Conservation (phyloP, 2,113 vertebrate species). For the Macrotis lagotis region DNA sequence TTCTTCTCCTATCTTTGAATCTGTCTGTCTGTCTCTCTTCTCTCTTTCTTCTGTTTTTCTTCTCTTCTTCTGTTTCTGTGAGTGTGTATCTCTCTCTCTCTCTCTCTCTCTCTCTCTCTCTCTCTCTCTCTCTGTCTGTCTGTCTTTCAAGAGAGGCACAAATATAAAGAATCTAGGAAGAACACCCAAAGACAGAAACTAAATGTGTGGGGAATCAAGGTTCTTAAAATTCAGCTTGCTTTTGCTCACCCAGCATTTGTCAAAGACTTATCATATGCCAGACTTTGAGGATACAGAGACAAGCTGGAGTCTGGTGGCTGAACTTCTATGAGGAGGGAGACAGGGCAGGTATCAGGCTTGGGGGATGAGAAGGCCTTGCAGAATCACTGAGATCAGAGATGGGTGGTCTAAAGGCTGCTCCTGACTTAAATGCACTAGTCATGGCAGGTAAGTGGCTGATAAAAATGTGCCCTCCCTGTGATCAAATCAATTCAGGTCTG, state of each 20-base stretch:
- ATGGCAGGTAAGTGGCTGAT: constrained; percentile 11
- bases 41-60: too few species aligned
- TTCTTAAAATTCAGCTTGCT: not conserved
- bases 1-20: too few species aligned
- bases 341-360: not conserved
- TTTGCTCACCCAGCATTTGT: not conserved
- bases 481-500: not conserved
- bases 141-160: not conserved
- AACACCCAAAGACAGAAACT: not conserved
- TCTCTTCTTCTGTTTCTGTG: too few species aligned
- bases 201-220: not conserved
- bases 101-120: too few species aligned
- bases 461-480: not conserved
- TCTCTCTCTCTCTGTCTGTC: too few species aligned
- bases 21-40: too few species aligned
- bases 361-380: not conserved
- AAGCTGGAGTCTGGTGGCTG: not conserved
- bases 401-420: not conserved
- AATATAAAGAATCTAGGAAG: not conserved
- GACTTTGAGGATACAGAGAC: not conserved
- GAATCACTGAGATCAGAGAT: not conserved
- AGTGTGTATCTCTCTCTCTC: too few species aligned
- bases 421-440: constrained; percentile 22
- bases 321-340: not conserved
- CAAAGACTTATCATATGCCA: not conserved